Evolutionary conservation across 2,113 vertebrate species (phyloP), one percentile per base, ranked within the genome.

Genomic region (Bathybates hornii): DNA sequence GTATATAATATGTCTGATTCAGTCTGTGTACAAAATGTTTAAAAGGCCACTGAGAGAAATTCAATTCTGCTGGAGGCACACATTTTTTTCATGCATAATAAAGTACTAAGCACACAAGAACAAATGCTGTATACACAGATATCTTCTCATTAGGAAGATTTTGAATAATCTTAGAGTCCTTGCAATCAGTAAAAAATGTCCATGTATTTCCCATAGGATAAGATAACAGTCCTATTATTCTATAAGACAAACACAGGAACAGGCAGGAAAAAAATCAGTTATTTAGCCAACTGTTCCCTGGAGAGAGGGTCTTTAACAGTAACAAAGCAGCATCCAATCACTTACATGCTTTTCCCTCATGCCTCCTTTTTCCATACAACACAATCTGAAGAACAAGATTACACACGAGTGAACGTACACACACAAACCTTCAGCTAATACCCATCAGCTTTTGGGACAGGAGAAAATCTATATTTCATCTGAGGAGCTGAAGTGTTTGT

Each of bases 381-480:
- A 91, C 89, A 92, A 91, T 92, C 89, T 87, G 87, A 82, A 82
- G 81, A 91, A 90, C 80, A 89, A 88, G 82, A 92, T 84, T 82
- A 87, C 50, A 83, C 83, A 86, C 21, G 61, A 27, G 71, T 17
- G 86, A 12, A 83, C 54, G 87, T 34, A 85, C 45, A 91, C 87
- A 92, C 85, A 90, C 82, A 89, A 43, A 54, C 87, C 82, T 86
- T 89, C 73, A 86, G 79, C 91, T 90, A 94, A 94, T 93, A 93
- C 86, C 88, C 87, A 91, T 95, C 92, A 92, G 87, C 90, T 92
- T 94, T 94, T 92, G 90, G 93, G 91, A 92, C 52, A 50, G 89
- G 85, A 71, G 87, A 94, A 96, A 96, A 96, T 96, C 96, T 91
- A 96, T 96, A 96, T 95, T 96, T 96, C 94, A 96, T 96, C 95